Conservation (phyloP, 2,888 invertebrate species). For the Fragum fragum region DNA sequence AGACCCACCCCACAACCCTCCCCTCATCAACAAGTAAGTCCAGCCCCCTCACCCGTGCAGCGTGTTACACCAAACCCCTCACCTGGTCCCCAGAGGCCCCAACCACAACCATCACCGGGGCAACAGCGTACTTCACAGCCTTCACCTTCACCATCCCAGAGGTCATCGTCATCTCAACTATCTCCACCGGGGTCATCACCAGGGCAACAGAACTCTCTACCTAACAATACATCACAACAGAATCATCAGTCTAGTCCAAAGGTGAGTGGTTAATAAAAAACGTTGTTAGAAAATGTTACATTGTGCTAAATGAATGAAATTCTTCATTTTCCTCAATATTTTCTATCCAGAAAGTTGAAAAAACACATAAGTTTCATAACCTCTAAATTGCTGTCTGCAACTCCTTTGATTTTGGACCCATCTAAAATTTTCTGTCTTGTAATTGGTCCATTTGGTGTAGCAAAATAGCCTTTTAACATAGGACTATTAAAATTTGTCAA, state of each 20-base stretch:
- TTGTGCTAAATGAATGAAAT: no score
- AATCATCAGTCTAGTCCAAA: conserved; percentile 77
- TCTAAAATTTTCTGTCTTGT: no score
- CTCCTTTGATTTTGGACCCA: no score
- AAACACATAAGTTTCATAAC: no score
- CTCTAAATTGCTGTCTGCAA: no score
- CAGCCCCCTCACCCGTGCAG: conserved; percentile 67
- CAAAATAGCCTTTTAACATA: no score
- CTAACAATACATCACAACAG: conserved; percentile 62
- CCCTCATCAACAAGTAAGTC: conserved; percentile 80
- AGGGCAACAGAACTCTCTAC: conserved; percentile 62
- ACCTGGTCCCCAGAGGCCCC: conserved; percentile 77
- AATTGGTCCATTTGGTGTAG: no score
- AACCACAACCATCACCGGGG: conserved; percentile 86
- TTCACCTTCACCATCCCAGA: conserved; percentile 69
- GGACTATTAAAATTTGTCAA: no score
- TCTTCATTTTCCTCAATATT: no score
- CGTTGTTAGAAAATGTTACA: no score
- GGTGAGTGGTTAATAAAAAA: no score
- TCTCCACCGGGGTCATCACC: conserved; percentile 63
- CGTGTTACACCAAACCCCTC: conserved; percentile 60
- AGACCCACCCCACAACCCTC: conserved; percentile 68
- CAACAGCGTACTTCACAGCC: conserved; percentile 87
- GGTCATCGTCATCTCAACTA: conserved; percentile 64
- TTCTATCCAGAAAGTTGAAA: no score